A percentile compares a stretch with the other conserved stretches of the same genome.
Evolutionary conservation across 2,113 vertebrate species (phyloP).

Genomic region (Ctenomys sociabilis): DNA sequence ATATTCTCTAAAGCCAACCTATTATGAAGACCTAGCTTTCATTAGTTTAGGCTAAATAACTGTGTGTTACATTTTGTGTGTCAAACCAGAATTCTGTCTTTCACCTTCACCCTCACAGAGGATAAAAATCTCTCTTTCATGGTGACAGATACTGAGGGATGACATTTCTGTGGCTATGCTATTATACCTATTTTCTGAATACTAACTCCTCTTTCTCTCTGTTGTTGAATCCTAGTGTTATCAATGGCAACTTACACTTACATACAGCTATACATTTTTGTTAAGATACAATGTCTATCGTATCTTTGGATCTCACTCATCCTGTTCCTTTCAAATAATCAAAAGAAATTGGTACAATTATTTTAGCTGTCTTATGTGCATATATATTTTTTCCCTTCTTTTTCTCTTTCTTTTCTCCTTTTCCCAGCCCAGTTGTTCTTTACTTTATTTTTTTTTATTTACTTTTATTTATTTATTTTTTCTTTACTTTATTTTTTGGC

Average conservation of each 20-base stretch:
- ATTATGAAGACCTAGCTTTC: not conserved
- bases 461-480: too few species aligned
- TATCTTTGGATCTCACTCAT: too few species aligned
- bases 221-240: not conserved
- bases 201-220: not conserved
- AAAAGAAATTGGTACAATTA: too few species aligned
- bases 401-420: too few species aligned
- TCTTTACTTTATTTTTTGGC: too few species aligned
- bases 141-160: not conserved
- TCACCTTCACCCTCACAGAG: not conserved
- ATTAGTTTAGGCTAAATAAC: not conserved
- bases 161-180: not conserved
- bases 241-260: not conserved
- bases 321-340: too few species aligned
- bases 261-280: not conserved
- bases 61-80: not conserved
- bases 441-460: too few species aligned
- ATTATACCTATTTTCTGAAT: not conserved
- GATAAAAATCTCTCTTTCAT: not conserved
- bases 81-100: not conserved
- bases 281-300: not conserved
- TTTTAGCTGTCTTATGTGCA: too few species aligned
- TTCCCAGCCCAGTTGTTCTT: too few species aligned
- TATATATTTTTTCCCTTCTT: too few species aligned
- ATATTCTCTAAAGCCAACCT: not conserved